Conservation (phyloP, 2,888 invertebrate species). For the Melinopterus prodromus region DNA sequence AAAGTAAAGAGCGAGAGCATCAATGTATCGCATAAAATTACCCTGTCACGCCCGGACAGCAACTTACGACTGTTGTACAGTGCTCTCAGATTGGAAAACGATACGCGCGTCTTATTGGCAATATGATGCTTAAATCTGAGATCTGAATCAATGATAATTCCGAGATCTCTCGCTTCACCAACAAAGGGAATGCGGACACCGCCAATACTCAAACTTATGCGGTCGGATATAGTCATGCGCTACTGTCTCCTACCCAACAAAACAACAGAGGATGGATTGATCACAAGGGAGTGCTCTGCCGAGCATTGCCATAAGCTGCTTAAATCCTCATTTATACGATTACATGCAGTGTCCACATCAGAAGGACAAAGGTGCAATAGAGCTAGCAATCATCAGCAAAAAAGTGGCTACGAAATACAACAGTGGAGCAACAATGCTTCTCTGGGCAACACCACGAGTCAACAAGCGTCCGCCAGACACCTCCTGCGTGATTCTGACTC, state of each 20-base stretch:
- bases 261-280: no score
- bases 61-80: background rate
- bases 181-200: no score
- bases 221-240: no score
- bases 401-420: background rate
- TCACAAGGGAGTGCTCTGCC: no score
- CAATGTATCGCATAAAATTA: background rate
- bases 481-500: no score
- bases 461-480: background rate
- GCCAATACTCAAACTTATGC: no score
- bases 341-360: no score
- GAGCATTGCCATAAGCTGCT: no score
- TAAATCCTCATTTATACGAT: no score
- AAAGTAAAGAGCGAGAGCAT: background rate
- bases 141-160: background rate
- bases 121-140: background rate
- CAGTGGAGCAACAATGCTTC: background rate
- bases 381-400: constrained; percentile 8
- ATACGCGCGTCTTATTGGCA: background rate
- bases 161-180: background rate
- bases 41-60: background rate
- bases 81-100: background rate
- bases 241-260: no score
- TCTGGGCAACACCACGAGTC: background rate
- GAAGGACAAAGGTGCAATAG: no score